Percentiles rank a stretch among this genome's conserved stretches.
phyloP scores from a whole-genome alignment of 2,113 vertebrate species.

The human region GRCh38 chr7:82883001-82883500 shows the following conservation, averaged over 20 bases:
- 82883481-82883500: background rate
- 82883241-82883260: background rate
- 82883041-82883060: background rate
- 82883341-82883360: background rate
- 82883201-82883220: background rate
- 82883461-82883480: background rate
- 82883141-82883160: background rate
- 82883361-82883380: conserved; percentile 6
- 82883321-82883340: conserved; percentile 4
- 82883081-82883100: background rate
- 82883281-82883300: conserved; percentile 2
- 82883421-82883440: background rate
- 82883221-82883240: background rate
- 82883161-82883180: background rate
- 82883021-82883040: background rate
- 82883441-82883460: background rate
- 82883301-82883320: background rate
- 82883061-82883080: background rate
- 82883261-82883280: background rate
- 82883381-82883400: conserved; percentile 15
- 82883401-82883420: conserved; percentile 26
- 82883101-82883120: background rate
- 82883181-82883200: background rate
- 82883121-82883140: background rate
- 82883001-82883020: conserved; percentile 9